Evolutionary conservation across 2,888 invertebrate genomes (phyloP).

Genomic region (Drosophila kokeensis): DNA sequence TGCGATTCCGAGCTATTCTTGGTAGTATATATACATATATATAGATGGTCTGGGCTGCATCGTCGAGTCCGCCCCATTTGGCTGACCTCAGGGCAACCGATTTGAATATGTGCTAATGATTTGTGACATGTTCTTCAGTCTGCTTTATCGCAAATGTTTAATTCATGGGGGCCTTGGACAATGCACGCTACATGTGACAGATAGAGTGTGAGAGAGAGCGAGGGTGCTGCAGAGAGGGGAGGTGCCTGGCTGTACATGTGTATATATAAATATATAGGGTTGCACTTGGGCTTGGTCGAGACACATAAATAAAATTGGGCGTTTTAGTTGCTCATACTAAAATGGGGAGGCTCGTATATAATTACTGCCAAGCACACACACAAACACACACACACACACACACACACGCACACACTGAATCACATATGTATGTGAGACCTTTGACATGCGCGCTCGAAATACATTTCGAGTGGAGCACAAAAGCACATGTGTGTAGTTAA

Average conservation of each 20-base stretch:
- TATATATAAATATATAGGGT: conserved; percentile 7
- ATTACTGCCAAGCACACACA: conserved; percentile 57
- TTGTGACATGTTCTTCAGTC: conserved; percentile 65
- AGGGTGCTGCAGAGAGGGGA: background rate
- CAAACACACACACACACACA: conserved; percentile 4
- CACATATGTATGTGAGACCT: conserved; percentile 63
- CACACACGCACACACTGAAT: conserved; percentile 1
- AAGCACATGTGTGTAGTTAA: conserved; percentile 41
- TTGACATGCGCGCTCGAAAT: conserved; percentile 80
- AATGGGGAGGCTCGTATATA: conserved; percentile 70
- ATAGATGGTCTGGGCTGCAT: background rate
- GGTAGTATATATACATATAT: background rate
- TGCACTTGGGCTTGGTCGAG: conserved; percentile 47
- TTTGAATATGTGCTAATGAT: conserved; percentile 80
- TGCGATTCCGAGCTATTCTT: conserved; percentile 22
- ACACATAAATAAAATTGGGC: conserved; percentile 77
- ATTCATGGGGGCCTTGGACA: conserved; percentile 60
- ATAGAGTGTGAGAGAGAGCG: background rate
- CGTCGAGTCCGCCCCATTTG: conserved; percentile 37
- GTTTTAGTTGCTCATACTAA: conserved; percentile 71
- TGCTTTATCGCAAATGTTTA: conserved; percentile 72
- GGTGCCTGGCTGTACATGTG: background rate
- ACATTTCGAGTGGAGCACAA: conserved; percentile 72
- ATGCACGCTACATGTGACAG: conserved; percentile 11
- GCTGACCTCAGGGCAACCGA: conserved; percentile 53